These are phyloP conservation scores for Cerceris rybyensis DNA, from an alignment of 2,888 invertebrate genomes.

Conservation along the genomic window DNA sequence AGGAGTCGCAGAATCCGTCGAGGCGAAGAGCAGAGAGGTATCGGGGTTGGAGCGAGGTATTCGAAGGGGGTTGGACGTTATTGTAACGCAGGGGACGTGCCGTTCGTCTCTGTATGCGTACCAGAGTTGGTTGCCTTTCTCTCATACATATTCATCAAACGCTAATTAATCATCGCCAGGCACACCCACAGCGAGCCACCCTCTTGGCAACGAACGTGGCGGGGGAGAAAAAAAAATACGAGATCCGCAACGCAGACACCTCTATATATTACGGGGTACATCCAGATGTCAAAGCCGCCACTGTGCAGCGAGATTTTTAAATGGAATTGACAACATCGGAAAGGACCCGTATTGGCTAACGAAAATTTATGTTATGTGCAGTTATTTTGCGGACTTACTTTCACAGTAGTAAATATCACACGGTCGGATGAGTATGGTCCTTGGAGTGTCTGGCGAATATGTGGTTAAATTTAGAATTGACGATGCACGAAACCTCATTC, in stretches of 20 bases:
- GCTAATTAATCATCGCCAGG: conserved; percentile 81
- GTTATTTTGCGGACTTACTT: background rate
- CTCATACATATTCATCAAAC: conserved; percentile 82
- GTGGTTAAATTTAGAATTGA: no score
- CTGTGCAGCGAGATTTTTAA: conserved; percentile 56
- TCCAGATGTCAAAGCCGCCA: conserved; percentile 63
- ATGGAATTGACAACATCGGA: conserved; percentile 51
- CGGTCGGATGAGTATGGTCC: background rate
- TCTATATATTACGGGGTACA: conserved; percentile 61
- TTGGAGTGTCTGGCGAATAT: no score
- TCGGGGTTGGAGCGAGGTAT: conserved; percentile 56
- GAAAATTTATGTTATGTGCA: conserved; percentile 45
- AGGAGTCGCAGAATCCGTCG: conserved; percentile 65
- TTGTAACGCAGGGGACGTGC: conserved; percentile 67
- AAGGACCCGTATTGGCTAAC: conserved; percentile 34
- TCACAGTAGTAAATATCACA: background rate
- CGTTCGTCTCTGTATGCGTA: conserved; percentile 44
- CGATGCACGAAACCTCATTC: no score
- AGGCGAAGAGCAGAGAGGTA: conserved; percentile 51
- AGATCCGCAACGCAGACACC: conserved; percentile 57
- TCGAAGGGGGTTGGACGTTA: conserved; percentile 65
- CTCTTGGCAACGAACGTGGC: conserved; percentile 56
- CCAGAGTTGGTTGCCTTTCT: conserved; percentile 67
- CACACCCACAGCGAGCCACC: conserved; percentile 71
- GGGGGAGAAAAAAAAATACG: conserved; percentile 35